Base-by-base conservation (phyloP, 2,888 invertebrate genomes). In the Horisme vitalbata region DNA sequence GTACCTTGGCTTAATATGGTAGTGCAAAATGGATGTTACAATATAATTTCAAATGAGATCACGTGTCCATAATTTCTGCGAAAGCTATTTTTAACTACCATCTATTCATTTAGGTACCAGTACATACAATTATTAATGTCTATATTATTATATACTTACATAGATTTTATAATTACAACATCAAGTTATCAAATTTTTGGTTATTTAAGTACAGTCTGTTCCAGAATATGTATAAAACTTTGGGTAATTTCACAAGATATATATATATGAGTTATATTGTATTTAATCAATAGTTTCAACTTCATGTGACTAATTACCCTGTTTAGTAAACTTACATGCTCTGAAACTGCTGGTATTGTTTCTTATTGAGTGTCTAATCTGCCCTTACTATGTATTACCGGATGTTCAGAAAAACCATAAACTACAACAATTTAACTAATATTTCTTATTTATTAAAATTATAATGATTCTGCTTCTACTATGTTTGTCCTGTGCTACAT, bases 31-130 rank as follows among this genome's bases (percentile, higher is more conserved):
- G 34, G 33, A 43, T 30, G 28, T 15, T 34, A 30, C 34, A 34
- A 35, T 10, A 49, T 35, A 36, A 32, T 30, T 43, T 47, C 31
- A 44, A 41, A 48, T 49, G 49, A 49, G 49, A 49, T 49, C 49
- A 49, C 39, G 32, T 44, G 24, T 44, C 21, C 31, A 49, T 44
- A 35, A 43, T 49, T 49, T 35, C 31, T 35, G 31, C 28, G 11
- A 37, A 36, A 44, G 31, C 7, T 23, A 15, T 24, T 9, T 1
- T 9, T 30, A 24, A 13, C 26, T 28, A 27, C 36, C 23, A 37
- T n/a, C n/a, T 20, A 23, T 33, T 41, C 18, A 32, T 37, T 32
- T 36, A n/a, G n/a, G n/a, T n/a, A 37, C 27, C 28, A 46, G 31
- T 41, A 37, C 32, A 37, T 23, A 37, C 24, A 23, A 43, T 28